Base-by-base conservation (phyloP, 2,888 invertebrate species). In the Rhabditoides inermis region DNA sequence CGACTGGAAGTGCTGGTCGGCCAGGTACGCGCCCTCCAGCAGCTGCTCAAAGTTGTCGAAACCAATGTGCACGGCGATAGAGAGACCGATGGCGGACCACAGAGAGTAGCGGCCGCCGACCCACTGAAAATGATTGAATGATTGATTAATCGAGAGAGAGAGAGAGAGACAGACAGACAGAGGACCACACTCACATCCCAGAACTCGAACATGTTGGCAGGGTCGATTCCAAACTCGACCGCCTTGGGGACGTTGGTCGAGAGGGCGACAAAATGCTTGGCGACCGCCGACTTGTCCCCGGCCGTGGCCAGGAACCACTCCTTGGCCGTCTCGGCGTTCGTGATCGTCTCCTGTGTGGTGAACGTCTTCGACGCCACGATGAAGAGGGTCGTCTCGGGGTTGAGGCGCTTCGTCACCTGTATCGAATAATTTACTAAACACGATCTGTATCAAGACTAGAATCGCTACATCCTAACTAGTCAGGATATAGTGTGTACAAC, bases 281-380 rank as follows among this genome's bases (percentile, higher is more conserved):
- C 90, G 7, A 98, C 92, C 7, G 63, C 64, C 2, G 56, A 1
- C 4, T 58, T 36, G 18, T 65, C 62, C 18, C 52, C 55, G 22
- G 60, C 68, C 60, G 83, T 81, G 18, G 84, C 82, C 63, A 99
- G 78, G 77, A 99, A 86, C 98, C 98, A 99, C 52, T 83, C 81
- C 79, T 92, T 92, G n/a, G 98, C 95, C 0, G 95, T 91, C 1
- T 86, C 87, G 15, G 98, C 95, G 81, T 99, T 99, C 49, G 95
- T 95, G 71, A 98, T 91, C 12, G 98, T 99, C 82, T 99, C 98
- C 79, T 80, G 94, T 0, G 95, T 98, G 44, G 95, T 98, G 79
- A 91, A 98, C 1, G 95, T 98, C 82, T 99, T 99, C 2, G 95
- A 95, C 0, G 98, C 98, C 75, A 99, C 88, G 77, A 99, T 92